These are phyloP conservation scores for Tinamus major DNA, from an alignment of 2,797 vertebrate species.

Conservation along the genomic window DNA sequence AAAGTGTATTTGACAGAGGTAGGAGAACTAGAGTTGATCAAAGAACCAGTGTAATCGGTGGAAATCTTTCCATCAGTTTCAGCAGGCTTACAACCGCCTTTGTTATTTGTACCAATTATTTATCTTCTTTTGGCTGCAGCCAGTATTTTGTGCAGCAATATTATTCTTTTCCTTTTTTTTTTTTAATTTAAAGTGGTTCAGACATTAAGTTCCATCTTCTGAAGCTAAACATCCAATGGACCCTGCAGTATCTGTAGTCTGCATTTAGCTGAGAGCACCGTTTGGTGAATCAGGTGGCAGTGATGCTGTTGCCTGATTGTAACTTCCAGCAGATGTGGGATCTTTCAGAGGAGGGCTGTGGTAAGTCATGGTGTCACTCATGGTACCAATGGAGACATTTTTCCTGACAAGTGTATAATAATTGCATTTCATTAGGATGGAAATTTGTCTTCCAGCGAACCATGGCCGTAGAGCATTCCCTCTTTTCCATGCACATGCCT, in stretches of 20 bases:
- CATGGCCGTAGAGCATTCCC: not conserved
- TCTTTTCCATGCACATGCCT: not conserved
- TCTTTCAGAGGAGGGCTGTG: not conserved
- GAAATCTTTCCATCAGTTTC: not conserved
- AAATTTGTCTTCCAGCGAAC: not conserved
- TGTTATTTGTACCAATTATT: not conserved
- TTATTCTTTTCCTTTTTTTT: not conserved
- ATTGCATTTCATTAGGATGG: not conserved
- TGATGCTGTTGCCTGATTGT: not conserved
- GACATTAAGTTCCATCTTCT: not conserved
- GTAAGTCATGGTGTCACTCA: not conserved
- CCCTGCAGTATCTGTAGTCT: not conserved
- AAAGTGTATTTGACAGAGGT: not conserved
- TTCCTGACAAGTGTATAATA: not conserved
- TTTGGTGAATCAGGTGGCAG: not conserved
- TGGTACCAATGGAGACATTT: not conserved
- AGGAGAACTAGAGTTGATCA: not conserved
- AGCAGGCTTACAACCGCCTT: not conserved
- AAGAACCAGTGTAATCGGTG: not conserved
- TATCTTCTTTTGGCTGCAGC: not conserved
- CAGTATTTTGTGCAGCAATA: fast-evolving
- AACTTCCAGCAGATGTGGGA: not conserved
- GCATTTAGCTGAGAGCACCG: not conserved
- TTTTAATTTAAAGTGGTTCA: not conserved
- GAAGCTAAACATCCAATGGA: not conserved